Base-by-base conservation (phyloP, 2,797 vertebrate species). In the Ctenopoma multispine region DNA sequence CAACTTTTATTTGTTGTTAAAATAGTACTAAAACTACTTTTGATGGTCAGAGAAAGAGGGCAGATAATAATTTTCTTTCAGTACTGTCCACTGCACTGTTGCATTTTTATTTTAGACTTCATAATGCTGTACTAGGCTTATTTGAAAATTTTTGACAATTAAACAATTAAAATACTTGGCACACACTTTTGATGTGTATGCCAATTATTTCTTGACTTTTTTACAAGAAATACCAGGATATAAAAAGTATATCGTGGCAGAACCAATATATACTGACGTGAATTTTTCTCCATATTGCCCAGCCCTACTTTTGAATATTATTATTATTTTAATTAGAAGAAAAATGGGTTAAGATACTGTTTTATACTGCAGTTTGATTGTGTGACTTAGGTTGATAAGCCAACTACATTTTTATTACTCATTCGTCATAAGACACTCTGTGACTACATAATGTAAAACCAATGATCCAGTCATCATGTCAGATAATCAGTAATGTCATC, bases 11-110 rank as follows among this genome's bases (percentile, higher is more conserved):
- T 80, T 40, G 38, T 38, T 85, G 75, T 75, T 77, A 13, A 77
- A 81, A 89, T 54, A 79, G 24, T 21, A 58, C 11, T 54, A 79
- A 29, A n/a, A 60, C 12, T 11, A 56, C 24, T 46, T 61, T 38
- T 47, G 54, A 1, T 10, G 50, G 29, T 21, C 82, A 14, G 23
- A 57, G 40, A 14, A 70, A 77, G 50, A 81, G 77, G 63, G 77
- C 24, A 40, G 5, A 14, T 51, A 49, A 46, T 11, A 27, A 14
- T 43, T 43, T n/a, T 48, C 6, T 24, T 13, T 55, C 7, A 7
- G 2, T 7, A 7, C 7, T 21, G 15, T 47, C 1, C n/a, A n/a
- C 34, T 62, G 17, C 4, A 11, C 3, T 34, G 3, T 14, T 34
- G 13, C 1, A 14, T 20, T 49, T 43, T 40, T 21, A 23, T 5